Percentiles rank a stretch among this genome's conserved stretches.
Conservation (phyloP, 2,888 invertebrate species). For the Drosophila limbata region DNA sequence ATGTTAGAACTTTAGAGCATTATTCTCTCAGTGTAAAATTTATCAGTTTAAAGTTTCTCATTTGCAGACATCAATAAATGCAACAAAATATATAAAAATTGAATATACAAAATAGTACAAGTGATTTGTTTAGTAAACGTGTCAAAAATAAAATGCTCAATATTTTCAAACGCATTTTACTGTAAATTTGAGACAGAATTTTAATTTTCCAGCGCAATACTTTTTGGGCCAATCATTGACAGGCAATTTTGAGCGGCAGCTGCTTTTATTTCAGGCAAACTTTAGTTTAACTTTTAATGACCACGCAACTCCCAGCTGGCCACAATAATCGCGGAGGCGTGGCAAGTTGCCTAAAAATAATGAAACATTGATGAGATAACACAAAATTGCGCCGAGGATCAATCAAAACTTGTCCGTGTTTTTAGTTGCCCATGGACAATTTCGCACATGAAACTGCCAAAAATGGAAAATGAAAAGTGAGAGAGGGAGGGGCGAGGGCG, state of each 20-base stretch:
- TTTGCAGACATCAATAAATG: constrained; percentile 36
- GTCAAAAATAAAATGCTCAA: constrained; percentile 2
- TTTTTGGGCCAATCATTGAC: constrained; percentile 30
- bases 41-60: constrained; percentile 21
- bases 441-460: constrained; percentile 18
- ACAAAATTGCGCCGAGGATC: constrained; percentile 37
- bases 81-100: constrained; percentile 3
- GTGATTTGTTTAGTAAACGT: constrained; percentile 26
- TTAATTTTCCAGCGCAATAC: neutral
- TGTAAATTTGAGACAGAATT: neutral
- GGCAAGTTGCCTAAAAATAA: constrained; percentile 25
- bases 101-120: constrained; percentile 6
- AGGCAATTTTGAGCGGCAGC: constrained; percentile 9
- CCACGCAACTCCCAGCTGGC: constrained; percentile 18
- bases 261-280: neutral
- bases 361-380: constrained; percentile 47
- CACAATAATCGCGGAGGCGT: neutral
- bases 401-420: constrained; percentile 38
- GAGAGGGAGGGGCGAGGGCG: constrained; percentile 5
- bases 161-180: neutral
- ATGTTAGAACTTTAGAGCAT: too few relatives aligned
- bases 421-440: constrained; percentile 25
- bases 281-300: constrained; percentile 29
- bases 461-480: neutral
- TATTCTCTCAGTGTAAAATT: neutral